Base-by-base conservation (phyloP, 2,888 invertebrate species). In the Lasius fuliginosus region DNA sequence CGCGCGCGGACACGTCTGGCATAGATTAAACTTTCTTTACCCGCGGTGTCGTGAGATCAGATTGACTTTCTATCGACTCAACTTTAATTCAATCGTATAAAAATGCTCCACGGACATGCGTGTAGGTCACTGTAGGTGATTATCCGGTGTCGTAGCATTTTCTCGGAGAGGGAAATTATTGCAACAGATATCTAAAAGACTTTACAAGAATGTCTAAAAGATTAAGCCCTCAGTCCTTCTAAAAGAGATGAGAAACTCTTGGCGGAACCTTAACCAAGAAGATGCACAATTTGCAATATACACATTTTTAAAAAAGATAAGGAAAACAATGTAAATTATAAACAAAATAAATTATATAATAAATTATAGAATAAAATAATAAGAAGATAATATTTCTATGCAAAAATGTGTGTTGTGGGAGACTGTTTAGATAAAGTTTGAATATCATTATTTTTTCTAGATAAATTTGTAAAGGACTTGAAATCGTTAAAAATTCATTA, bases 11-110 rank as follows among this genome's bases (percentile, higher is more conserved):
- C 49, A 60, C 46, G 33, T 58, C 42, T 58, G 58, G 58, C 68
- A 68, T 69, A 79, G 69, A 79, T 79, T 79, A 69, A 69, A 79
- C 79, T 79, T 79, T 79, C 79, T 79, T 79, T 69, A 69, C 69
- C 60, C 79, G 71, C 71, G 79, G 46, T 79, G 79, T 79, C 46
- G 79, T 79, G 79, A 79, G 79, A 79, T 79, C 79, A 79, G 60
- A 79, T 79, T 79, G 79, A 79, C 79, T 79, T 79, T 79, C 79
- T 79, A 79, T 71, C 69, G 46, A 60, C 36, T 71, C 40, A 23
- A 46, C 69, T 68, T 33, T 36, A 69, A 23, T 46, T 79, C 79
- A 36, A 71, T 71, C 60, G 46, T 49, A 60, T 46, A 36, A 79
- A 49, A 79, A 79, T 69, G 60, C 46, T 46, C 23, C 58, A 68